Base-by-base conservation (phyloP, 2,113 vertebrate species). In the Kryptolebias marmoratus region DNA sequence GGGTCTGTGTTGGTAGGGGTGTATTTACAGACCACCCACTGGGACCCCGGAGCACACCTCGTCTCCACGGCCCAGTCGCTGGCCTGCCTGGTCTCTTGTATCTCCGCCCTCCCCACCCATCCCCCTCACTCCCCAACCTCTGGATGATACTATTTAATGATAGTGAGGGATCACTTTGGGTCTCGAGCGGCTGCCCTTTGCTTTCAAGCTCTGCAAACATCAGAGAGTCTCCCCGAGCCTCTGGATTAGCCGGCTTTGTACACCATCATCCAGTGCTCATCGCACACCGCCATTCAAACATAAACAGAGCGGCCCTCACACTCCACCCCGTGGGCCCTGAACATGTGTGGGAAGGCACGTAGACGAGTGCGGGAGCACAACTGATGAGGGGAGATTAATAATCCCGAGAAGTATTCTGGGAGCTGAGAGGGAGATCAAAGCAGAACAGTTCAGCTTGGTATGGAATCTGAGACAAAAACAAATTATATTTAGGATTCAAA, bases 241-340 rank as follows among this genome's bases (percentile, higher is more conserved):
- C 13, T 64, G 89, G 87, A 93, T 91, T 81, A 90, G 74, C 81
- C 54, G 83, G 67, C 88, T 91, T 92, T 90, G 89, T 93, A 88
- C 87, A 89, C 85, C 84, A 90, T 83, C 83, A 86, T 90, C 88
- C 90, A 92, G 84, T 87, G 90, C 87, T 92, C 91, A 93, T 90
- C 82, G 81, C 90, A 84, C 81, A 71, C 90, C 86, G 88, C 86
- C 93, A 89, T 75, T 85, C 56, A 64, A 87, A 89, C 68, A 80
- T 94, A 94, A 94, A 94, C 92, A 93, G 84, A 78, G 79, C 60
- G 73, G 85, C 85, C 89, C 87, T 90, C 88, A 90, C 90, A 91
- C 88, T 85, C 85, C 82, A 67, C 85, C 83, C 79, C 72, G 71
- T 63, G 67, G 68, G 75, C 80, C 80, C 15, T 42, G 82, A 90